Percentiles rank a stretch among this genome's conserved stretches.
These are phyloP conservation scores for Drosophila arawakana DNA, from an alignment of 1,140 invertebrate species.

Conservation along the genomic window DNA sequence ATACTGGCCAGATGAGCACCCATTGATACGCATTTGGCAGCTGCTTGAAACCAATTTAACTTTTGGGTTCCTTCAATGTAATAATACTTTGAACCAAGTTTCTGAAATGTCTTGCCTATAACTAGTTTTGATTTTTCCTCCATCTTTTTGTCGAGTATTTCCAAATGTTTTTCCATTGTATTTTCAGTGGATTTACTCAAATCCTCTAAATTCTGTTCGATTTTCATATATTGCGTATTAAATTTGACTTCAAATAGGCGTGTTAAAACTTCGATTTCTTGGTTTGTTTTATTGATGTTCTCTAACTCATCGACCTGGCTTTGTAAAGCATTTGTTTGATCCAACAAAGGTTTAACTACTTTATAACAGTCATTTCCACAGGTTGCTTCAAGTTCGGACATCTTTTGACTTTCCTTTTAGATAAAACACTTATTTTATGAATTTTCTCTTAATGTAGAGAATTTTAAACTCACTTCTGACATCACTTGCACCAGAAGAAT, in stretches of 20 bases:
- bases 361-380: neutral
- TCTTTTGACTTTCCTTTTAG: no score
- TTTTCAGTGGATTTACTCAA: neutral
- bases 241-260: neutral
- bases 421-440: no score
- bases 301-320: no score
- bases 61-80: conserved; percentile 4
- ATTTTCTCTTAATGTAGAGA: no score
- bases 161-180: no score
- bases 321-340: neutral
- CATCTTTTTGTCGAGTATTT: neutral
- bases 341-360: neutral
- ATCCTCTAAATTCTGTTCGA: neutral
- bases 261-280: no score
- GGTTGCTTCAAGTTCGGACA: neutral
- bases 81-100: conserved; percentile 22
- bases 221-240: neutral
- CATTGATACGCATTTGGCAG: neutral
- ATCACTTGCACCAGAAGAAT: no score
- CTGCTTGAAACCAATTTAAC: neutral
- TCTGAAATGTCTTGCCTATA: neutral
- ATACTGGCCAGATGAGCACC: conserved; percentile 6
- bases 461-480: no score
- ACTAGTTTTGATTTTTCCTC: neutral
- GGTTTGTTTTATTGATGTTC: no score